These are phyloP conservation scores for Trinorchestia longiramus DNA, from an alignment of 1,140 invertebrate genomes.

Conservation along the genomic window DNA sequence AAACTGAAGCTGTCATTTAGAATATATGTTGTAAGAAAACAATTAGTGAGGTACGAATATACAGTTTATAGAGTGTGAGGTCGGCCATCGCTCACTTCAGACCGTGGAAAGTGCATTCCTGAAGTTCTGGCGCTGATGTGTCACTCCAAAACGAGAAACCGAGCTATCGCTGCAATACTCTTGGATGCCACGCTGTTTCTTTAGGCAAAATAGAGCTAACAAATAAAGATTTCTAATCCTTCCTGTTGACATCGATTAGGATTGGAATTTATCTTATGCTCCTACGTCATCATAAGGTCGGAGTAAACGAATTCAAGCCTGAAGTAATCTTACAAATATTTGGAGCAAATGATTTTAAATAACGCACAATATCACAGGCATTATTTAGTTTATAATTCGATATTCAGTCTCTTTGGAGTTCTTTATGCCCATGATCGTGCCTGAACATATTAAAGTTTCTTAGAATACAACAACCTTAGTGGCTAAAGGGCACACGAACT, in stretches of 20 bases:
- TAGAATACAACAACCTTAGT: not conserved
- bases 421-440: not conserved
- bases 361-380: not conserved
- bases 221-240: not conserved
- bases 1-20: not conserved
- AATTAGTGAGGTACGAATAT: not conserved
- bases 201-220: not conserved
- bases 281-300: not conserved
- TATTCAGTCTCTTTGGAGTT: not conserved
- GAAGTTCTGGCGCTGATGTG: not conserved
- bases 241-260: not conserved
- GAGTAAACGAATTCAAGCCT: not conserved
- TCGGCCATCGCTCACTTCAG: not conserved
- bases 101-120: not conserved
- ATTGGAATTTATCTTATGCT: not conserved
- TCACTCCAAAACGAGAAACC: not conserved
- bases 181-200: not conserved
- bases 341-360: too few relatives aligned
- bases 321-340: not conserved
- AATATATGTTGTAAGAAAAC: not conserved
- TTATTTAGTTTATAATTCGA: not conserved
- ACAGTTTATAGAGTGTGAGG: constrained; percentile 40
- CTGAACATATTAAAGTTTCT: not conserved
- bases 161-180: not conserved
- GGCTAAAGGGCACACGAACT: not conserved